A percentile compares a stretch with the other conserved stretches of the same genome.
phyloP scores from a whole-genome alignment of 2,113 vertebrate genomes.

The Mesocricetus auratus region DNA sequence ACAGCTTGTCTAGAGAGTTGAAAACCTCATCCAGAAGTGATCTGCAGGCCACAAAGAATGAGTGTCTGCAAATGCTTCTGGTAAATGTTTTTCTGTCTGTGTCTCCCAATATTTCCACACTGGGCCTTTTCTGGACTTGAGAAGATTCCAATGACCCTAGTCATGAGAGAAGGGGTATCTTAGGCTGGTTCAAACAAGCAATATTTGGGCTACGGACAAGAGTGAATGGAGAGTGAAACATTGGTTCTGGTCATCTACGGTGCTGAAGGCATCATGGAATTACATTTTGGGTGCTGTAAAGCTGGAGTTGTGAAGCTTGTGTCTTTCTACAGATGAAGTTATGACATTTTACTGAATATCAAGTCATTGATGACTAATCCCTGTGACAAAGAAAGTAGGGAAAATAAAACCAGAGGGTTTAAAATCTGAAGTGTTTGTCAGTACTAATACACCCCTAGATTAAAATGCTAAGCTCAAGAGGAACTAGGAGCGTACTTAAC shows the following conservation, averaged over 20 bases:
- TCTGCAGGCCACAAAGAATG: neutral
- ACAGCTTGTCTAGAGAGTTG: neutral
- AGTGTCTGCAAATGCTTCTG: neutral
- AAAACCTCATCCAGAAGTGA: neutral
- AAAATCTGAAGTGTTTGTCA: neutral
- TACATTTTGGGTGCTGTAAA: neutral
- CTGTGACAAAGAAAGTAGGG: neutral
- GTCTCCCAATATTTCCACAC: slow-evolving; percentile 25
- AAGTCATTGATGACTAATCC: neutral
- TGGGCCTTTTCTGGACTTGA: slow-evolving; percentile 24
- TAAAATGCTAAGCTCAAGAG: neutral
- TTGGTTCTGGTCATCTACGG: neutral
- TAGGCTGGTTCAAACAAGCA: neutral
- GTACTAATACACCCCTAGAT: neutral
- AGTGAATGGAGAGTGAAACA: neutral
- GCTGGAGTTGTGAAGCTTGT: neutral
- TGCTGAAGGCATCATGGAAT: neutral
- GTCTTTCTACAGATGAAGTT: neutral
- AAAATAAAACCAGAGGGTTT: neutral
- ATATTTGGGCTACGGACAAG: neutral
- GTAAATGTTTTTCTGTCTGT: neutral
- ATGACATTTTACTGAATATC: neutral
- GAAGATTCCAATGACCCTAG: neutral
- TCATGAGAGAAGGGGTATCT: neutral
- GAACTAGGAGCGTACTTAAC: neutral